Percentiles rank a stretch among this genome's conserved stretches.
Evolutionary conservation across 2,888 invertebrate genomes (phyloP).

Genomic region (Megalurothrips usitatus): DNA sequence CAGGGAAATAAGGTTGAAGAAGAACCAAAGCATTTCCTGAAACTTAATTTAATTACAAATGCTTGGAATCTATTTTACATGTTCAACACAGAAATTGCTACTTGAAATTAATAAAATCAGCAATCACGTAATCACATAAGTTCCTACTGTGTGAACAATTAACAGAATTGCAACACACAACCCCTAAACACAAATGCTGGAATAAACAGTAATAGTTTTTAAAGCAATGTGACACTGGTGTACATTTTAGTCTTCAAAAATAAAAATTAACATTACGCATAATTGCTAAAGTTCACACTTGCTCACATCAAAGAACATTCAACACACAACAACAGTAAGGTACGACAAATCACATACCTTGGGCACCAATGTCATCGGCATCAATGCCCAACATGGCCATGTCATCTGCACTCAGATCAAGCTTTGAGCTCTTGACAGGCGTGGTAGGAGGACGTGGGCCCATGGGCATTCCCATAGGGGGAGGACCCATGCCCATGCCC

Average conservation of each 20-base stretch:
- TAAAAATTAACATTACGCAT: background rate
- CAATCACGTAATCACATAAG: background rate
- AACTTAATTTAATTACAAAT: background rate
- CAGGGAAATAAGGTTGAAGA: too few relatives aligned
- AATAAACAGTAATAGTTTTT: background rate
- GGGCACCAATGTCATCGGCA: slow-evolving; percentile 68
- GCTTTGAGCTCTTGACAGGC: slow-evolving; percentile 39
- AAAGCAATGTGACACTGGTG: background rate
- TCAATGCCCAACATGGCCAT: slow-evolving; percentile 82
- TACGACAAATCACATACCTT: slow-evolving; percentile 43
- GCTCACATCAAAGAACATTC: background rate
- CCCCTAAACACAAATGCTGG: background rate
- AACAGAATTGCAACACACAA: slow-evolving; percentile 11
- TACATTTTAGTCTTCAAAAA: slow-evolving; percentile 3
- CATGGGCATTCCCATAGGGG: slow-evolving; percentile 29
- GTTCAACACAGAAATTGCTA: background rate
- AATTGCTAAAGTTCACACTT: background rate
- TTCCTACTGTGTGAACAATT: background rate
- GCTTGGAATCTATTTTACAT: background rate
- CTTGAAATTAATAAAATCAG: background rate
- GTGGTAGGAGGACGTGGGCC: slow-evolving; percentile 30
- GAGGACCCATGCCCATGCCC: slow-evolving; percentile 31
- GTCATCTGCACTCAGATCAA: slow-evolving; percentile 58
- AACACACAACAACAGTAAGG: background rate
- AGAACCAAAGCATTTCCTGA: too few relatives aligned